phyloP scores from a whole-genome alignment of 2,797 vertebrate genomes.

The Jordanella pulchra region DNA sequence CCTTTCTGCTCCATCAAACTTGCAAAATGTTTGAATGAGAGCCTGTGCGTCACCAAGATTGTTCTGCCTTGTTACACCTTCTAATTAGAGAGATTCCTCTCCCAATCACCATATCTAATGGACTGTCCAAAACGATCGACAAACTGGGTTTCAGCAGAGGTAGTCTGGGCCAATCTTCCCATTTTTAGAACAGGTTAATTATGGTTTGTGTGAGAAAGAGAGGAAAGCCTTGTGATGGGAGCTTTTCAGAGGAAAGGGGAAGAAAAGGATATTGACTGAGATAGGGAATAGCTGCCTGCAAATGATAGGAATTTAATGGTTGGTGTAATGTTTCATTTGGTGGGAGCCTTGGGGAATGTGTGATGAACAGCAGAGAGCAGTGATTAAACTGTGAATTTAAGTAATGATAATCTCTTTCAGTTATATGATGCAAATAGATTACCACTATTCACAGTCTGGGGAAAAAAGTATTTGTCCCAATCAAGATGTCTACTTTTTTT shows the following conservation, averaged over 20 bases:
- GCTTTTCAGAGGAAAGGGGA: not conserved
- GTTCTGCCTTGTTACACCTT: constrained; percentile 59
- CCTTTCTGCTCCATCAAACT: constrained; percentile 35
- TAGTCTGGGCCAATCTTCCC: constrained; percentile 35
- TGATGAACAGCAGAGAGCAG: constrained; percentile 48
- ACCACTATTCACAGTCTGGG: constrained; percentile 4
- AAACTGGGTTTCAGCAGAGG: constrained; percentile 42
- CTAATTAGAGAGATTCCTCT: constrained; percentile 62
- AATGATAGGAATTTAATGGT: constrained; percentile 49
- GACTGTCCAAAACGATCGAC: constrained; percentile 61
- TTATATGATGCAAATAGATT: constrained; percentile 28
- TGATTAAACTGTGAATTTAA: constrained; percentile 61
- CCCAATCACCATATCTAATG: constrained; percentile 63
- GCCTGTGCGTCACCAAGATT: constrained; percentile 11
- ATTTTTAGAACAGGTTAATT: constrained; percentile 62
- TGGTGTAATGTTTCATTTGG: constrained; percentile 48
- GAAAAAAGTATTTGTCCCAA: not conserved
- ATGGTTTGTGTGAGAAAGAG: constrained; percentile 9
- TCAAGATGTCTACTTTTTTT: not conserved
- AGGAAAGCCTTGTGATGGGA: constrained; percentile 6
- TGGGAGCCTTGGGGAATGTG: constrained; percentile 35
- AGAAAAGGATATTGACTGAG: constrained; percentile 11
- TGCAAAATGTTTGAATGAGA: constrained; percentile 25
- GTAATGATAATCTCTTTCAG: constrained; percentile 51
- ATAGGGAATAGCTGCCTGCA: constrained; percentile 10